Conservation (phyloP, 2,888 invertebrate genomes). For the Drosophila longiperda region DNA sequence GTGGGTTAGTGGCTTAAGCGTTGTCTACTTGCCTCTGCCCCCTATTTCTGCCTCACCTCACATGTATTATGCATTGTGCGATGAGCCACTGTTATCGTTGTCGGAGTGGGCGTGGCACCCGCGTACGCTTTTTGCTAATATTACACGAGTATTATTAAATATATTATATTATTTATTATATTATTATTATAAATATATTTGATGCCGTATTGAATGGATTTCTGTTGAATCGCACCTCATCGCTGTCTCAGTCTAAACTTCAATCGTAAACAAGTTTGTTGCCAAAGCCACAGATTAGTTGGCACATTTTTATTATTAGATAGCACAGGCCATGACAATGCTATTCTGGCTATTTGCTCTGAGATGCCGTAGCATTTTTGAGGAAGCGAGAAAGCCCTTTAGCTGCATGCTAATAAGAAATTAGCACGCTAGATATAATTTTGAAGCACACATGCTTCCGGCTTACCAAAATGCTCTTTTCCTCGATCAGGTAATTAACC, state of each 20-base stretch:
- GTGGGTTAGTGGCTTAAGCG: conserved; percentile 67
- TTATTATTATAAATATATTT: conserved; percentile 8
- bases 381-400: conserved; percentile 46
- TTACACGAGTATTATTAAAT: conserved; percentile 15
- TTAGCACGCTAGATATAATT: conserved; percentile 31
- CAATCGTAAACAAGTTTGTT: conserved; percentile 46
- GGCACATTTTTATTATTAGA: conserved; percentile 3
- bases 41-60: not conserved
- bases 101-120: conserved; percentile 35
- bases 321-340: not conserved
- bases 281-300: conserved; percentile 38
- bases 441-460: conserved; percentile 39
- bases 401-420: conserved; percentile 28
- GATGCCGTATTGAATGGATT: conserved; percentile 26
- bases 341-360: conserved; percentile 11
- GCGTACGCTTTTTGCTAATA: conserved; percentile 7
- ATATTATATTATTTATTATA: too few species aligned
- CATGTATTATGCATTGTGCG: conserved; percentile 29
- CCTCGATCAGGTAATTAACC: conserved; percentile 37
- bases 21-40: not conserved
- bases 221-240: too few species aligned
- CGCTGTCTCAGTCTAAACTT: conserved; percentile 8
- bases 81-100: conserved; percentile 17
- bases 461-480: conserved; percentile 23
- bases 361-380: not conserved